These are phyloP conservation scores for Porphyrio hochstetteri DNA, from an alignment of 2,113 vertebrate genomes.

Conservation along the genomic window DNA sequence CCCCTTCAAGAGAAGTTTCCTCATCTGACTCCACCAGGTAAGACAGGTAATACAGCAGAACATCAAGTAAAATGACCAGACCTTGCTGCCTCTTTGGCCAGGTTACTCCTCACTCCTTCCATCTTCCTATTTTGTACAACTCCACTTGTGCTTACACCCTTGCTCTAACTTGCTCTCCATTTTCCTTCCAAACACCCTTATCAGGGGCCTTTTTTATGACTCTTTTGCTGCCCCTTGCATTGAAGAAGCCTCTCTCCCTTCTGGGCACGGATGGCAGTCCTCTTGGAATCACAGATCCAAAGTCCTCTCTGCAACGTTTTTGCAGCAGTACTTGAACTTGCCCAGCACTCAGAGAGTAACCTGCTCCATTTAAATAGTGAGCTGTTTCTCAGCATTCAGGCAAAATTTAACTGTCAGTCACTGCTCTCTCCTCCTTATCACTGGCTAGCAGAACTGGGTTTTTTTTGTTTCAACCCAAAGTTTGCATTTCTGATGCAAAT, in stretches of 20 bases:
- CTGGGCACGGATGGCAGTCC: not conserved
- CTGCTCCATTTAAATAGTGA: not conserved
- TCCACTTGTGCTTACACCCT: not conserved
- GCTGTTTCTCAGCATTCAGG: not conserved
- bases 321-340: not conserved
- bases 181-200: not conserved
- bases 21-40: not conserved
- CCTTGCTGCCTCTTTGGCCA: not conserved
- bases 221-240: not conserved
- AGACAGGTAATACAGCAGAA: not conserved
- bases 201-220: not conserved
- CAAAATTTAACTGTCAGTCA: not conserved
- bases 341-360: not conserved
- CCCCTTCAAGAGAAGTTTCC: not conserved
- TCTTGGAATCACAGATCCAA: not conserved
- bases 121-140: not conserved
- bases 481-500: not conserved
- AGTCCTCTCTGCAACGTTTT: not conserved
- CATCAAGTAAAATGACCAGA: not conserved
- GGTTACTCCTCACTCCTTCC: not conserved
- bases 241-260: not conserved
- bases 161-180: not conserved
- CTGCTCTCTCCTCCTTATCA: not conserved
- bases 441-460: not conserved
- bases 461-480: not conserved